Conservation (phyloP, 2,113 vertebrate species). For the Stomatorhinus ivindoensis region DNA sequence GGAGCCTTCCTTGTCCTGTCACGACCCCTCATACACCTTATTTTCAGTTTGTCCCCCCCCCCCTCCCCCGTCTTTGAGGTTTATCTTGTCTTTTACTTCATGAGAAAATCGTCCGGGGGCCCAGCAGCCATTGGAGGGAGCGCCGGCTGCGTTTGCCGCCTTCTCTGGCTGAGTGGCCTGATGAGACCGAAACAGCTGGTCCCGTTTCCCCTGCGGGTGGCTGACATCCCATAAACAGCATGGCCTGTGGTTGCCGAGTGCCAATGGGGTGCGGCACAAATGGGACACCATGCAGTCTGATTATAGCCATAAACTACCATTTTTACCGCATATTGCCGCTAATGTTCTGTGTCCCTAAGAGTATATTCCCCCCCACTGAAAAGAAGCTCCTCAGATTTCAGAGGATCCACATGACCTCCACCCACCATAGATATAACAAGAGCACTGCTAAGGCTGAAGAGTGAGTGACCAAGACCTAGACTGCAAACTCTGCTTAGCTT, state of each 20-base stretch:
- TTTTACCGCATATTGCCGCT: not conserved
- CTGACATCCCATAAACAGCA: constrained; percentile 2
- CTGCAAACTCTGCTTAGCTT: not conserved
- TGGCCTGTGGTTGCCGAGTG: not conserved
- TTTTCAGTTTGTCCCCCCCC: not conserved
- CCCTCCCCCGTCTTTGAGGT: not conserved
- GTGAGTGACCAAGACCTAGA: not conserved
- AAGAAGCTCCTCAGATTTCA: not conserved
- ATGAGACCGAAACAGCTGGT: not conserved
- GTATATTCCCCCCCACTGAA: not conserved
- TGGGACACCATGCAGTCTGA: constrained; percentile 9
- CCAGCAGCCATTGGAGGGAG: not conserved
- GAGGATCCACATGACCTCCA: not conserved
- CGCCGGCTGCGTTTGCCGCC: not conserved
- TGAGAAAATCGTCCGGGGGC: not conserved
- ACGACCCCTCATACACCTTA: not conserved
- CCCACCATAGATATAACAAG: not conserved
- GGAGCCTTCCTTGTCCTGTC: not conserved
- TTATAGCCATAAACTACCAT: not conserved
- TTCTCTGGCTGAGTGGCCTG: not conserved
- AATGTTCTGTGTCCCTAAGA: not conserved
- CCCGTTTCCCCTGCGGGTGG: not conserved
- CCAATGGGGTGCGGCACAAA: not conserved
- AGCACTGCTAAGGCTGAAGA: not conserved
- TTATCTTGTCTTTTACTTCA: not conserved